Evolutionary conservation across 1,140 invertebrate species (phyloP).

Genomic region (Sitodiplosis mosellana): DNA sequence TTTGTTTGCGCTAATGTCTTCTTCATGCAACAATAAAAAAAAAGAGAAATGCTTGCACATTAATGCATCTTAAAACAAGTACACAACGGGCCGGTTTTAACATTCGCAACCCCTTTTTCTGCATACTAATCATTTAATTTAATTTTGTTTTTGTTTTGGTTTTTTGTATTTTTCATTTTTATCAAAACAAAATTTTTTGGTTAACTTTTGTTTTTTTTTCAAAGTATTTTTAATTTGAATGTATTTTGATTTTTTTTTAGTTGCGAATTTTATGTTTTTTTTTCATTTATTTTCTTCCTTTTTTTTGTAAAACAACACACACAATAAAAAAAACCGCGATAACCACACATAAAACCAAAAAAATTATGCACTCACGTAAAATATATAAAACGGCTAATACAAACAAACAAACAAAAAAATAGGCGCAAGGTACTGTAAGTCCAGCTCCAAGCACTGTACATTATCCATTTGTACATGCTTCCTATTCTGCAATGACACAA

Average conservation of each 20-base stretch:
- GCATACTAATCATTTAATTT: background rate
- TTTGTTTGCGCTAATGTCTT: background rate
- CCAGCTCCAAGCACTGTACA: constrained; percentile 27
- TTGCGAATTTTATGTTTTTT: constrained; percentile 2
- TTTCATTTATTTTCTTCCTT: background rate
- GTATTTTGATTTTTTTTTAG: constrained; percentile 6
- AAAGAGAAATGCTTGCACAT: background rate
- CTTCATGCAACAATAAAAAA: background rate
- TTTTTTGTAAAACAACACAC: background rate
- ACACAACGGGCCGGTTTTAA: background rate
- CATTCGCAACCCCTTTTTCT: background rate
- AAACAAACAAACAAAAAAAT: constrained; percentile 4
- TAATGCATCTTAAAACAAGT: background rate
- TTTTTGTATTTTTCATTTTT: background rate
- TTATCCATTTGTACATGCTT: constrained; percentile 27
- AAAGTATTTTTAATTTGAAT: constrained; percentile 7
- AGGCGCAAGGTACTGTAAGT: constrained; percentile 27
- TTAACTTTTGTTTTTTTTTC: background rate
- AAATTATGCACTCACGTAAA: background rate
- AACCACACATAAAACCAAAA: background rate
- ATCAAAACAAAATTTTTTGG: background rate
- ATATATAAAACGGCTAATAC: background rate
- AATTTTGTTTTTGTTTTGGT: background rate
- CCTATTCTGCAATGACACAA: constrained; percentile 24
- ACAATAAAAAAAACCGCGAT: background rate